A percentile compares a stretch with the other conserved stretches of the same genome.
Conservation (phyloP, 2,888 invertebrate species). For the Cancer borealis region DNA sequence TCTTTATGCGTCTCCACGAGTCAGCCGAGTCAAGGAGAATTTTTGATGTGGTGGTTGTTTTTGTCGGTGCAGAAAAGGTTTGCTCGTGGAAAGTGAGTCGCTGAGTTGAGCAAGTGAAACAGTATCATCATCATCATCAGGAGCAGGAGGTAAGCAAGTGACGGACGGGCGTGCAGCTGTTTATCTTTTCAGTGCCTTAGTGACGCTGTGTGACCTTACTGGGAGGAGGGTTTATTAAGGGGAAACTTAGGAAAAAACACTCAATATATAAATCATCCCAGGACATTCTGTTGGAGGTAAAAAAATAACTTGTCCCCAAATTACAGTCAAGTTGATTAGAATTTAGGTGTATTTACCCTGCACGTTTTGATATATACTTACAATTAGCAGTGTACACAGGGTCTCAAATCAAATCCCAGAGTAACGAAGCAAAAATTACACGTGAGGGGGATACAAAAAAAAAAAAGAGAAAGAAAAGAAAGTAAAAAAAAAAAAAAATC, state of each 20-base stretch:
- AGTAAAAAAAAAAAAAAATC: neutral
- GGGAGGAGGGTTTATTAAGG: too few species aligned
- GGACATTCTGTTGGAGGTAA: neutral
- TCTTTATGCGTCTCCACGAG: neutral
- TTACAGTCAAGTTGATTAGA: neutral
- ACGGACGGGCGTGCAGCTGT: too few species aligned
- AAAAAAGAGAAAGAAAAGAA: neutral
- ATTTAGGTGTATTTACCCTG: neutral
- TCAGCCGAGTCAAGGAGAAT: neutral
- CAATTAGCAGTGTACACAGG: conserved; percentile 11
- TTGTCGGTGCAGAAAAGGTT: neutral
- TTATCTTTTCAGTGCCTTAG: too few species aligned
- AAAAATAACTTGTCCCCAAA: neutral
- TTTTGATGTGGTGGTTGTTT: conserved; percentile 12
- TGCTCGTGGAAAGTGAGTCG: too few species aligned
- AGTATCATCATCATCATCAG: too few species aligned
- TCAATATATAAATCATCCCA: too few species aligned
- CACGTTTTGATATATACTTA: neutral
- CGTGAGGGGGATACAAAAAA: neutral
- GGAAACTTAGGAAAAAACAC: too few species aligned
- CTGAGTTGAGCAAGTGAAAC: too few species aligned
- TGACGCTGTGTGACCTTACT: too few species aligned
- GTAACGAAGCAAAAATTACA: conserved; percentile 20
- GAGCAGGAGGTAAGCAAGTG: too few species aligned
- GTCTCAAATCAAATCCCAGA: conserved; percentile 2